These are phyloP conservation scores for Phoeniculus purpureus DNA, from an alignment of 2,797 vertebrate genomes.

Conservation along the genomic window DNA sequence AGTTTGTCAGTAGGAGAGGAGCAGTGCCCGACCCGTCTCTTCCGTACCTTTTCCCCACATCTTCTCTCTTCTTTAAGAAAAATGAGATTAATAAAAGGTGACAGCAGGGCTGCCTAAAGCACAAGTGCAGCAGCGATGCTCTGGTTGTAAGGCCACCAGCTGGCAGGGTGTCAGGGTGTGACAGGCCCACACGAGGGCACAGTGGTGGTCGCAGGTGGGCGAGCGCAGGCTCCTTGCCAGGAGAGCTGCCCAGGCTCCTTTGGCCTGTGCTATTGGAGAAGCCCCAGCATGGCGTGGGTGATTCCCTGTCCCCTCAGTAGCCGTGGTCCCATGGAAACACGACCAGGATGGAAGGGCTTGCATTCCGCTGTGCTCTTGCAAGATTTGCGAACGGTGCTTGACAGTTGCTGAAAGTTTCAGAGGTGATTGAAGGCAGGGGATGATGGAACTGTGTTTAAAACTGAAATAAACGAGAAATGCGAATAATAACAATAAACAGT, in stretches of 20 bases:
- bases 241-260: background rate
- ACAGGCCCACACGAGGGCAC: background rate
- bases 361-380: background rate
- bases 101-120: conserved; percentile 7
- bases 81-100: background rate
- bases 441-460: background rate
- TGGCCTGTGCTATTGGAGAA: background rate
- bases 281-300: background rate
- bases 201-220: background rate
- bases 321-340: background rate
- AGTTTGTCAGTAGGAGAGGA: conserved; percentile 2
- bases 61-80: background rate
- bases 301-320: background rate
- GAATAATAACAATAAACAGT: conserved; percentile 48
- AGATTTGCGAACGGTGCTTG: background rate
- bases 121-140: background rate
- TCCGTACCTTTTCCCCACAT: background rate
- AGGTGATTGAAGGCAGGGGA: background rate
- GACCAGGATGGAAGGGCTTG: background rate
- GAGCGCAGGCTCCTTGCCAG: background rate
- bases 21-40: background rate
- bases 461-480: background rate
- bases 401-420: background rate
- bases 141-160: conserved; percentile 5
- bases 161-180: background rate